Evolutionary conservation across 1,140 invertebrate genomes (phyloP).

Genomic region (Armadillidium nasatum): DNA sequence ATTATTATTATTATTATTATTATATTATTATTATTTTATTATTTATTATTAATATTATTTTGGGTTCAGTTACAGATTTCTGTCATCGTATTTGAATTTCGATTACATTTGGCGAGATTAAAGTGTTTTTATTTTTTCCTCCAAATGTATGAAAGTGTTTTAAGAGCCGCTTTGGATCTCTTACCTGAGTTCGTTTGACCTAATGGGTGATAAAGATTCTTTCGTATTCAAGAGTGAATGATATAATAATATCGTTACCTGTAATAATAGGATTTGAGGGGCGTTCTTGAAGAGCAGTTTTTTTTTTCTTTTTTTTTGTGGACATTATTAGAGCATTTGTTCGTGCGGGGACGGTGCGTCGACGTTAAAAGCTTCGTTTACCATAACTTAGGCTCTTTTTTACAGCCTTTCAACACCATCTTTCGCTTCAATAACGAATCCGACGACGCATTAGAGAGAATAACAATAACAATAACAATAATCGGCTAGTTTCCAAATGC

Average conservation of each 20-base stretch:
- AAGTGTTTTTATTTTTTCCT: no score
- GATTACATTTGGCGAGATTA: no score
- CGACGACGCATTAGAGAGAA: neutral
- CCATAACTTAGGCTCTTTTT: conserved; percentile 3
- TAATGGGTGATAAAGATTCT: conserved; percentile 2
- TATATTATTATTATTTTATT: no score
- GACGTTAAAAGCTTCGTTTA: neutral
- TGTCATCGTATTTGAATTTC: no score
- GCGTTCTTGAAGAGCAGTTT: neutral
- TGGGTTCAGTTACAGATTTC: no score
- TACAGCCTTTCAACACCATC: conserved; percentile 1
- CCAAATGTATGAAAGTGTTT: neutral
- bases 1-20: no score
- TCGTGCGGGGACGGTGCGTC: neutral
- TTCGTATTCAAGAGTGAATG: neutral
- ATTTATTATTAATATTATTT: no score
- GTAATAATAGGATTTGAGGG: neutral
- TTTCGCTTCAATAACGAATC: conserved; percentile 5
- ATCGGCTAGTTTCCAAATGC: conserved; percentile 9
- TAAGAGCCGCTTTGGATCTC: neutral
- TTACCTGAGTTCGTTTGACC: conserved; percentile 3
- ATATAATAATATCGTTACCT: conserved; percentile 14
- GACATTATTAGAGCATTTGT: neutral
- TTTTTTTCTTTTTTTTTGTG: neutral
- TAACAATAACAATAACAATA: conserved; percentile 14